phyloP scores from a whole-genome alignment of 1,140 invertebrate species.

The Drosophila suzukii region DNA sequence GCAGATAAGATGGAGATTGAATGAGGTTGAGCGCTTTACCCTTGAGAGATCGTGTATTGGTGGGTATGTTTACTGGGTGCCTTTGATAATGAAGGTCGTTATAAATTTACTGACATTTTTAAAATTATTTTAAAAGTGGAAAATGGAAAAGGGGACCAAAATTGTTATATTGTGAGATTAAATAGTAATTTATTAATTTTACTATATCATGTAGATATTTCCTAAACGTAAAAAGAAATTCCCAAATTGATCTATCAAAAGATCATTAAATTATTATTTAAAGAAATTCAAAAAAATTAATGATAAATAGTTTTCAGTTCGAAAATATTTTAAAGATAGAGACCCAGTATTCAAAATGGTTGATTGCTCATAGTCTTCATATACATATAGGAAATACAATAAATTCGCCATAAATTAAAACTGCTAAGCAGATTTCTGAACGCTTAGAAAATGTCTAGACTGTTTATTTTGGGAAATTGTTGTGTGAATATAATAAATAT shows the following conservation, averaged over 20 bases:
- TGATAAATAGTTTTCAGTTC: too few relatives aligned
- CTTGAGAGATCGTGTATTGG: slow-evolving; percentile 15
- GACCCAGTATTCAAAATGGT: background rate
- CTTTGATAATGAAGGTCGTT: background rate
- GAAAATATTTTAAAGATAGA: too few relatives aligned
- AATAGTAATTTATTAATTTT: too few relatives aligned
- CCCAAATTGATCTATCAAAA: too few relatives aligned
- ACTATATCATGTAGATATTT: too few relatives aligned
- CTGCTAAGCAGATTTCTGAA: slow-evolving; percentile 22
- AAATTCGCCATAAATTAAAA: slow-evolving; percentile 42
- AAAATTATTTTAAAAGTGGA: too few relatives aligned
- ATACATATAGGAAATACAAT: slow-evolving; percentile 31
- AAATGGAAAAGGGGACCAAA: too few relatives aligned
- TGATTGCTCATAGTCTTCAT: slow-evolving; percentile 13
- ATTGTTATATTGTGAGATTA: too few relatives aligned
- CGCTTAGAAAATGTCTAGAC: slow-evolving; percentile 36
- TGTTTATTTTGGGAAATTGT: slow-evolving; percentile 30
- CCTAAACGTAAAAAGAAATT: too few relatives aligned
- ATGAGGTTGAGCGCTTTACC: slow-evolving; percentile 9
- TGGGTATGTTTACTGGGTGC: background rate
- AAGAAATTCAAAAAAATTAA: too few relatives aligned
- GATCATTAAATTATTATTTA: too few relatives aligned
- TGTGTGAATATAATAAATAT: slow-evolving; percentile 18
- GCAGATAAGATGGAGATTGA: slow-evolving; percentile 20
- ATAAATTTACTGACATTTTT: too few relatives aligned